These are phyloP conservation scores for Oryzias javanicus DNA, from an alignment of 2,113 vertebrate species.

Conservation along the genomic window DNA sequence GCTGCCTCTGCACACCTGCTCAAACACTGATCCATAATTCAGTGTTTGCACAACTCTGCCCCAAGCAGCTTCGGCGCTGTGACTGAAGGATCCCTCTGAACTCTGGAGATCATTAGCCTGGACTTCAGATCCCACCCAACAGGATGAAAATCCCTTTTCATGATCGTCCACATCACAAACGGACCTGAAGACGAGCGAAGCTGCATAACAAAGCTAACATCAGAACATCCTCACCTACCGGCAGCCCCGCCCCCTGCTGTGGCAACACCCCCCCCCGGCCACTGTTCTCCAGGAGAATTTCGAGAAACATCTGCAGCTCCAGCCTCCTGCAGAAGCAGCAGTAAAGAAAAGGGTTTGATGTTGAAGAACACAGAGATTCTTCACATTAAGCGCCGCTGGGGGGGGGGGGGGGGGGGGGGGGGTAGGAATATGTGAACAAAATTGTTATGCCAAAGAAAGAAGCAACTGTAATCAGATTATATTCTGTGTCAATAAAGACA, in stretches of 20 bases:
- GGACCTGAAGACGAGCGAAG: not conserved
- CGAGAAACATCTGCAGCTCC: conserved; percentile 11
- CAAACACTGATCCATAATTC: conserved; percentile 60
- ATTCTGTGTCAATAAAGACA: no score
- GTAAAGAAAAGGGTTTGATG: conserved; percentile 40
- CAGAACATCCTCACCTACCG: conserved; percentile 4
- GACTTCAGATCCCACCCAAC: not conserved
- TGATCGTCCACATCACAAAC: not conserved
- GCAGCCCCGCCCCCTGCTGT: conserved; percentile 20
- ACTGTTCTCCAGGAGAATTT: conserved; percentile 25
- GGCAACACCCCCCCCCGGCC: conserved; percentile 25
- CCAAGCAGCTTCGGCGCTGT: conserved; percentile 24
- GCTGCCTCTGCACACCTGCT: conserved; percentile 48
- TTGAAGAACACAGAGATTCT: conserved; percentile 19
- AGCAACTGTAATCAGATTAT: not conserved
- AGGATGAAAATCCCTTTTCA: not conserved
- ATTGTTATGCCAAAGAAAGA: no score
- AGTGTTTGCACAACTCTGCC: conserved; percentile 58
- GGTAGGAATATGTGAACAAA: conserved; percentile 21
- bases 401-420: conserved; percentile 16
- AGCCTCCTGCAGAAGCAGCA: conserved; percentile 18
- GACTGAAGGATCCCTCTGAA: conserved; percentile 4
- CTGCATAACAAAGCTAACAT: not conserved
- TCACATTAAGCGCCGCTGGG: not conserved
- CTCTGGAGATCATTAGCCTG: conserved; percentile 6